Evolutionary conservation across 2,888 invertebrate genomes (phyloP).

Genomic region (Rhagonycha fulva): DNA sequence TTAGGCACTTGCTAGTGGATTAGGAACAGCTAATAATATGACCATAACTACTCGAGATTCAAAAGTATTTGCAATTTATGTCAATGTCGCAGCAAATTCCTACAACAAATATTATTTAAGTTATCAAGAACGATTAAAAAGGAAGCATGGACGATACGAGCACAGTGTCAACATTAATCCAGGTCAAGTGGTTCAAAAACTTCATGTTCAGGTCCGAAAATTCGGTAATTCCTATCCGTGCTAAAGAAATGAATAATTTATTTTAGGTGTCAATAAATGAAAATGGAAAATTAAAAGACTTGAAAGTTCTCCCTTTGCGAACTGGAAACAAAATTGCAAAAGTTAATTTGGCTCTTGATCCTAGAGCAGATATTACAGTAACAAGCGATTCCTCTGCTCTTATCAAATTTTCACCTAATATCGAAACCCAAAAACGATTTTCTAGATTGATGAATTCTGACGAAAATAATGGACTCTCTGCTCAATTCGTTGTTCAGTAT

Average conservation of each 20-base stretch:
- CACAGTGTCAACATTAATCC: constrained; percentile 71
- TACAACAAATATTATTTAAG: constrained; percentile 70
- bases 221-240: too few species aligned
- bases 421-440: constrained; percentile 61
- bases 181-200: constrained; percentile 66
- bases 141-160: constrained; percentile 69
- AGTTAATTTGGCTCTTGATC: constrained; percentile 56
- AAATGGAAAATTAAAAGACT: constrained; percentile 61
- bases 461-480: constrained; percentile 58
- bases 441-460: constrained; percentile 50
- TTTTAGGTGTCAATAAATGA: constrained; percentile 64
- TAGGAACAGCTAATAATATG: constrained; percentile 62
- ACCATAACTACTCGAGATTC: constrained; percentile 69
- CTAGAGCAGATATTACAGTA: constrained; percentile 43
- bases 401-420: constrained; percentile 63
- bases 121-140: constrained; percentile 71
- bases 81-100: constrained; percentile 68
- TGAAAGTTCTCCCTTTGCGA: constrained; percentile 67
- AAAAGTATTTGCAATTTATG: constrained; percentile 69
- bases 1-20: constrained; percentile 61
- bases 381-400: constrained; percentile 40
- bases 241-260: not conserved
- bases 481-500: constrained; percentile 71
- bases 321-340: constrained; percentile 67
- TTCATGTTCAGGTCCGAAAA: constrained; percentile 58